Evolutionary conservation across 2,888 invertebrate genomes (phyloP), one percentile per base, ranked within the genome.

Genomic region (Acanthosepion esculentum): DNA sequence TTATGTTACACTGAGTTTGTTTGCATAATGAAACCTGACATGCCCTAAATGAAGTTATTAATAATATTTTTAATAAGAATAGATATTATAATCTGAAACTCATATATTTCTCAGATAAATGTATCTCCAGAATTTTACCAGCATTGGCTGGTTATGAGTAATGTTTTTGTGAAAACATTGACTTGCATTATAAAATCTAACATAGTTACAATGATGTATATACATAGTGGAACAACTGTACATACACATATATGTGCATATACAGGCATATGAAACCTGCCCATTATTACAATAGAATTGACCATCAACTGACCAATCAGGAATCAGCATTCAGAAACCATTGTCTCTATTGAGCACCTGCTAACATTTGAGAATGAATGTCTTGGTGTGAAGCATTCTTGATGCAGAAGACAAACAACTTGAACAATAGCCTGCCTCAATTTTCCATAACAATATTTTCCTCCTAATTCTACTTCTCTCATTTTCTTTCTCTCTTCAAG

Each of bases 321-420:
- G n/a, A 78, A 78, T 33, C 78, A 78, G 78, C 12, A 78, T 78
- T 78, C 78, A 78, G n/a, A n/a, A 8, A 12, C 78, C 78, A 78
- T 78, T 78, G 78, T 78, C 78, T 78, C n/a, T 78, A n/a, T 78
- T n/a, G 15, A 78, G 78, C 78, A 78, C 78, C 78, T 78, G 78
- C 78, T 78, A 78, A 78, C 78, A 78, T n/a, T 78, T 78, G 78
- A 15, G 78, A 78, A 78, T 78, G 78, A 4, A 78, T 78, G 78
- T 78, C 78, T 78, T 78, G 78, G 78, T 78, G 78, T 78, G 78
- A 78, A 78, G 78, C 78, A 78, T 78, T 78, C 78, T 78, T 78
- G 78, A 78, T 78, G n/a, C 78, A n/a, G n/a, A 78, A 78, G 78
- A 78, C 78, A 78, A 78, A 78, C 78, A 78, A 78, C 78, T 78